Conservation (phyloP, 2,888 invertebrate species). For the Polydrusus pterygomalis region DNA sequence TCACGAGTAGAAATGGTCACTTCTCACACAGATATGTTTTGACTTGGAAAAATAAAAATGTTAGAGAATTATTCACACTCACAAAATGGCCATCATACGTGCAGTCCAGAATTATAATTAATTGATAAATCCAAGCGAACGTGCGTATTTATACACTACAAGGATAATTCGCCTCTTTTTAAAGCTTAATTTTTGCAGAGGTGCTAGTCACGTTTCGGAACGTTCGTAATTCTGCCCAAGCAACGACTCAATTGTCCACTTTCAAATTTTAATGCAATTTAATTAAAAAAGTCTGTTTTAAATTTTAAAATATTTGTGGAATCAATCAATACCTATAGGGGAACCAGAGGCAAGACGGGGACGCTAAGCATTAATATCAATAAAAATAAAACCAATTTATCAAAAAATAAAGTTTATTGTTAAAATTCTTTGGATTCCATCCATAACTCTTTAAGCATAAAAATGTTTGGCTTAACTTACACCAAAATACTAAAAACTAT, state of each 20-base stretch:
- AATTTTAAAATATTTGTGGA: no score
- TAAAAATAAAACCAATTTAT: no score
- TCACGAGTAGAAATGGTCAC: no score
- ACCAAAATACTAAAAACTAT: no score
- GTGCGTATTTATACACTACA: conserved; percentile 48
- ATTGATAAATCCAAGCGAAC: conserved; percentile 43
- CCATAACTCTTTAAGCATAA: no score
- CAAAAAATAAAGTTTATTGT: no score
- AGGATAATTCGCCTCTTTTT: conserved; percentile 46
- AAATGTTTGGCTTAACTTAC: no score
- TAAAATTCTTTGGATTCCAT: no score
- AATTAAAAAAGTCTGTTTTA: not conserved
- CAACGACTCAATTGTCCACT: conserved; percentile 22
- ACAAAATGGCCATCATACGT: conserved; percentile 32
- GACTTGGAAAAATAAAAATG: not conserved
- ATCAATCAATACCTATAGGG: no score
- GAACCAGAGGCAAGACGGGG: no score
- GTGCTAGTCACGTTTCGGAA: conserved; percentile 33
- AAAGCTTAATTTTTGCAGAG: conserved; percentile 37
- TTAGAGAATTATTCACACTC: conserved; percentile 16
- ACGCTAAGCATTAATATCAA: no score
- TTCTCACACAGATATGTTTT: no score
- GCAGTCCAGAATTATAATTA: conserved; percentile 43
- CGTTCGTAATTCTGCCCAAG: not conserved
- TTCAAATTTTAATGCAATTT: conserved; percentile 13